Evolutionary conservation across 1,140 invertebrate genomes (phyloP), one percentile per base, ranked within the genome.

Genomic region (Megathymus violae): DNA sequence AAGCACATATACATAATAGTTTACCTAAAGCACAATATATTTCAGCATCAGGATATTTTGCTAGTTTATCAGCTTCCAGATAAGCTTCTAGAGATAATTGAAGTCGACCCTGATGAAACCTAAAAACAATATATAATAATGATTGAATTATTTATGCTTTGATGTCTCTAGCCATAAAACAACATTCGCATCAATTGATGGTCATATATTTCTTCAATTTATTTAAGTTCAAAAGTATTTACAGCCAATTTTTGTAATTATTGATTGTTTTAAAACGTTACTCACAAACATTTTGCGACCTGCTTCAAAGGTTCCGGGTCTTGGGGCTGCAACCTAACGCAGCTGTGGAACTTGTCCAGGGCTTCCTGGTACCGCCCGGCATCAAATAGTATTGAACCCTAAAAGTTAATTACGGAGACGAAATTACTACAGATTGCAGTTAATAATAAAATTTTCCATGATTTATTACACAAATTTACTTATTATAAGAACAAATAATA

Each of bases 231-330:
- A n/a, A n/a, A 22, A 22, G 19, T 22, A 22, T 3, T 22, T 22
- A 22, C 19, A 22, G 19, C 19, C n/a, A n/a, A n/a, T n/a, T n/a
- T n/a, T n/a, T n/a, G n/a, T n/a, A n/a, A n/a, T n/a, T n/a, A n/a
- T n/a, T n/a, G n/a, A n/a, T n/a, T n/a, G n/a, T n/a, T n/a, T n/a
- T n/a, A n/a, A 22, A 22, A 22, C 19, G 19, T 36, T 47, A 80
- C 86, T 81, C 67, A 91, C 88, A 91, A 68, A 62, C 88, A 89
- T 60, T 82, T 88, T 3, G 82, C 88, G n/a, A 89, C 86, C 65
- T 91, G 81, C 62, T 88, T 91, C 22, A 91, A 62, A 1, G 84
- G 84, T 41, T 91, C 88, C 5, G 84, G 80, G 16, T 91, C 82
- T 52, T 82, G 82, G 3, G 88, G 84, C 17, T 86, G 72, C 5